A percentile compares a stretch with the other conserved stretches of the same genome.
These are phyloP conservation scores for Macropis europaea DNA, from an alignment of 2,888 invertebrate species.

Conservation along the genomic window DNA sequence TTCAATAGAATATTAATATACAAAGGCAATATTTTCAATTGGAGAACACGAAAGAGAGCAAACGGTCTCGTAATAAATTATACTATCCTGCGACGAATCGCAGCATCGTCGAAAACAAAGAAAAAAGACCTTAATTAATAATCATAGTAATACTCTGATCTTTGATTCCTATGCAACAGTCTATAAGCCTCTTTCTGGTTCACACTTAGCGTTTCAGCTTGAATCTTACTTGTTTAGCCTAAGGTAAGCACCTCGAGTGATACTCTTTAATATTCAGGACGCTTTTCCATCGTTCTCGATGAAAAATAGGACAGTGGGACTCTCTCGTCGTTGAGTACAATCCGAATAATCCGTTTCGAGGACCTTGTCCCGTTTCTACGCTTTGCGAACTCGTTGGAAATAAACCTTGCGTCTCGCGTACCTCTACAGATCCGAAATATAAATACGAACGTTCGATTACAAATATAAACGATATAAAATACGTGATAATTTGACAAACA, in stretches of 20 bases:
- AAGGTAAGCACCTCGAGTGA: constrained; percentile 17
- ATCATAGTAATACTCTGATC: constrained; percentile 63
- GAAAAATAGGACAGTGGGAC: neutral
- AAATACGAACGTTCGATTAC: too few relatives aligned
- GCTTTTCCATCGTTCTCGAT: neutral
- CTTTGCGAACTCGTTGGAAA: neutral
- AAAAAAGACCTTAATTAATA: constrained; percentile 45
- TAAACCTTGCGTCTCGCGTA: too few relatives aligned
- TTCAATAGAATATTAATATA: neutral
- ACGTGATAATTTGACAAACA: too few relatives aligned
- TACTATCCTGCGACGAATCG: neutral
- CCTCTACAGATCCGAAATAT: constrained; percentile 18
- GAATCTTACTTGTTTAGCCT: constrained; percentile 22
- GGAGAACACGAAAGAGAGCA: constrained; percentile 19
- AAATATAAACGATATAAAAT: too few relatives aligned
- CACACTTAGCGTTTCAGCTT: constrained; percentile 51
- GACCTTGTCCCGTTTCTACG: constrained; percentile 2
- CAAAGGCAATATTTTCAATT: neutral
- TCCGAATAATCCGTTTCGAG: neutral
- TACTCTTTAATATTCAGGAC: neutral
- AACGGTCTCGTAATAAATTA: constrained; percentile 10
- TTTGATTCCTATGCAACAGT: constrained; percentile 69
- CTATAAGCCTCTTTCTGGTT: constrained; percentile 70
- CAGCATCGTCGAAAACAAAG: constrained; percentile 10
- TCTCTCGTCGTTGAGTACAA: too few relatives aligned